Base-by-base conservation (phyloP, 2,797 vertebrate genomes). In the Selene dorsalis region DNA sequence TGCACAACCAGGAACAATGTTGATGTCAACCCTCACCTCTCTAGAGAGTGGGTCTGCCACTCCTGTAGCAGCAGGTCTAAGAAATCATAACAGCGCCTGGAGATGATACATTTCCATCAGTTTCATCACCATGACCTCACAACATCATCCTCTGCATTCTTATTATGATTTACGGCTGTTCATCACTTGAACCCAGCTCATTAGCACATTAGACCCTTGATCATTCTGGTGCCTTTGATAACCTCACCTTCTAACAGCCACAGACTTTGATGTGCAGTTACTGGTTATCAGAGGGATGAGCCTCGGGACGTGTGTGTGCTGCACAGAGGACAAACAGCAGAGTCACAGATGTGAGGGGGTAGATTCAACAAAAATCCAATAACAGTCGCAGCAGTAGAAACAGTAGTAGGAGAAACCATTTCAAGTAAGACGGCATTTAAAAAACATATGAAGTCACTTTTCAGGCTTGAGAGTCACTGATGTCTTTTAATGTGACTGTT, bases 241-340 rank as follows among this genome's bases (percentile, higher is more conserved):
- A 45, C 61, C 96, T 96, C 86, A 99, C 98, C 98, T 97, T 86
- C 98, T 95, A 45, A 99, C 98, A 39, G 97, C 91, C 92, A 99
- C 97, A 84, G 97, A 98, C 92, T 99, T 99, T 82, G 94, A 98
- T 30, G 98, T 98, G 94, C 98, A 99, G 94, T 98, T 97, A 87
- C 96, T 97, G 90, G 98, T 97, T 92, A 99, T 99, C 92, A 99
- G 95, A 83, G 97, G 98, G 92, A 99, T 99, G 68, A 99, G 96
- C 71, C 97, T 93, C 72, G 97, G 98, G 78, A 98, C 97, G 4
- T 99, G 98, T 43, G 97, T 99, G 93, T 99, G 96, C 98, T 99
- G 92, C 77, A 83, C 64, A 79, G 62, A 76, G 38, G 43, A 73
- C 13, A 63, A 7, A 17, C 10, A 66, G 30, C 2, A 45, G 32